Conservation (phyloP, 2,888 invertebrate species). For the Cheilosia vernalis region DNA sequence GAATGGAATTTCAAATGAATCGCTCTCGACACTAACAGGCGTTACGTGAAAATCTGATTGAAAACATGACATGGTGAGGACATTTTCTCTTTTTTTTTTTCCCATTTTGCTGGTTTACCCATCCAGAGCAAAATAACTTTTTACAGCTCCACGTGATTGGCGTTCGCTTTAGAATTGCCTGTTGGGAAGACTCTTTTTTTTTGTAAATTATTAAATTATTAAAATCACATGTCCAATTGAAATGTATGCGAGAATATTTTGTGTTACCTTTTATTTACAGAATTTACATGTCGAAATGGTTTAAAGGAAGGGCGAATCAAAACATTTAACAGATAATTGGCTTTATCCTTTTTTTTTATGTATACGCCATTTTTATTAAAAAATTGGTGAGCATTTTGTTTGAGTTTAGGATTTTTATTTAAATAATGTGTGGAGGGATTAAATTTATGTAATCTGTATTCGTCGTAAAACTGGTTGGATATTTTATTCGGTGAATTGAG, state of each 20-base stretch:
- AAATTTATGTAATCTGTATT: neutral
- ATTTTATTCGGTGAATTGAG: neutral
- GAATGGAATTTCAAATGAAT: conserved; percentile 31
- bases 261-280: neutral
- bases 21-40: conserved; percentile 32
- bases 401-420: neutral
- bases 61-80: conserved; percentile 15
- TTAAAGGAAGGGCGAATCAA: neutral
- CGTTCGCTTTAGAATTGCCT: conserved; percentile 1
- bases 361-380: neutral
- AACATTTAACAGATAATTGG: neutral
- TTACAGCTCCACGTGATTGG: neutral
- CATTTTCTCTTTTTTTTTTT: conserved; percentile 2
- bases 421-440: neutral
- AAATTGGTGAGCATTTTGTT: neutral
- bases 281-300: neutral
- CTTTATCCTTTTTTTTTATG: neutral
- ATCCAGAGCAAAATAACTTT: no score
- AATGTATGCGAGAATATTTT: neutral
- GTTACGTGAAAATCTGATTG: conserved; percentile 26
- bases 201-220: conserved; percentile 3
- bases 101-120: neutral
- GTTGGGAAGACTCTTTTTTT: neutral
- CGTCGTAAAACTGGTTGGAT: neutral
- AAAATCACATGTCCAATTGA: neutral